These are phyloP conservation scores for Timema podura DNA, from an alignment of 2,888 invertebrate genomes.

Conservation along the genomic window DNA sequence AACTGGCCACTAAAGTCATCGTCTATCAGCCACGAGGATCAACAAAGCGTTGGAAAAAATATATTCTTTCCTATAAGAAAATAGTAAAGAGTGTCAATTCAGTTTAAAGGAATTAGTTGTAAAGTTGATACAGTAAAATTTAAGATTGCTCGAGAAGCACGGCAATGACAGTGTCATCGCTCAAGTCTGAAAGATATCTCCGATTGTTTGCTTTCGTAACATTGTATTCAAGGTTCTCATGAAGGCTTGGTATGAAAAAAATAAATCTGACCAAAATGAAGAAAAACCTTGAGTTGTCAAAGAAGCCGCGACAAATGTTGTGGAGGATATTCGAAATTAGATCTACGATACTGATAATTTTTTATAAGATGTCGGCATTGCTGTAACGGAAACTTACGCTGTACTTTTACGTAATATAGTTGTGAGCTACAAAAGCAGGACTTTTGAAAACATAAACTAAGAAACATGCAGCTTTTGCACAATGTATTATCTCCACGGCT, in stretches of 20 bases:
- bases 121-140: no score
- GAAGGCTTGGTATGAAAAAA: slow-evolving; percentile 29
- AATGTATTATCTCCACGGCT: slow-evolving; percentile 34
- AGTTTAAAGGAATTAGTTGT: no score
- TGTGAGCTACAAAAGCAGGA: slow-evolving; percentile 27
- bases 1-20: no score
- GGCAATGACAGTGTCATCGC: slow-evolving; percentile 6
- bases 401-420: slow-evolving; percentile 26
- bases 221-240: slow-evolving; percentile 32
- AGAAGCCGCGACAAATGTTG: slow-evolving; percentile 27
- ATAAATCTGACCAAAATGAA: slow-evolving; percentile 28
- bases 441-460: slow-evolving; percentile 27
- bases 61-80: no score
- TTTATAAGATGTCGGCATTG: slow-evolving; percentile 28
- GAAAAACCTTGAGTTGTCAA: slow-evolving; percentile 33
- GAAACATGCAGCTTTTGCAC: slow-evolving; percentile 30
- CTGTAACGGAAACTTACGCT: slow-evolving; percentile 29
- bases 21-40: no score
- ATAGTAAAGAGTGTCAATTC: no score
- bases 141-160: no score
- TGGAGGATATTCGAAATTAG: slow-evolving; percentile 31
- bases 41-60: no score
- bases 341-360: slow-evolving; percentile 31
- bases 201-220: slow-evolving; percentile 31
- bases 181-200: not conserved